These are phyloP conservation scores for Dicentrarchus labrax DNA, from an alignment of 2,113 vertebrate genomes.

Conservation along the genomic window DNA sequence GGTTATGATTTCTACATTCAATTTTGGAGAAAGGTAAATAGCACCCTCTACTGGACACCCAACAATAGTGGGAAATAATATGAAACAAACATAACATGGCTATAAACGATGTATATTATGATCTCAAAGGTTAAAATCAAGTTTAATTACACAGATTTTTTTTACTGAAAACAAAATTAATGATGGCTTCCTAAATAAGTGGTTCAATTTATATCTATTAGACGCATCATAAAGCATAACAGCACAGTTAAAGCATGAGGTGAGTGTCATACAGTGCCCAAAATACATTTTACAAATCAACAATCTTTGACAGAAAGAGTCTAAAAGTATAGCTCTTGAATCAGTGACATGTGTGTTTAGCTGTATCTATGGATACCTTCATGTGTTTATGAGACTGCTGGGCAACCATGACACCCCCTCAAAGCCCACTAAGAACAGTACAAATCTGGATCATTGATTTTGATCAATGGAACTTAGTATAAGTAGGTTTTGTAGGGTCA, in stretches of 20 bases:
- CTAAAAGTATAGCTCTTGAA: not conserved
- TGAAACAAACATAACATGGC: not conserved
- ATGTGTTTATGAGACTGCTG: constrained; percentile 28
- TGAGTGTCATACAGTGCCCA: not conserved
- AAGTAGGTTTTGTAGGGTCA: not conserved
- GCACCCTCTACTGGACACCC: constrained; percentile 58
- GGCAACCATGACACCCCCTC: not conserved
- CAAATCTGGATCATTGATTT: no score
- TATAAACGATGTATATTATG: not conserved
- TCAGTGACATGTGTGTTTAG: not conserved
- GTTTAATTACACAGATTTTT: not conserved
- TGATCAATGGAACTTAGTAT: not conserved
- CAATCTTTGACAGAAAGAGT: not conserved
- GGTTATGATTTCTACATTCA: not conserved
- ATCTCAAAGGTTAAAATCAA: not conserved
- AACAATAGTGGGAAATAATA: not conserved
- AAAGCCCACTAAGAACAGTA: not conserved
- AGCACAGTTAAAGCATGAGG: not conserved
- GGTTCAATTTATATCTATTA: not conserved
- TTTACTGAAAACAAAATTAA: not conserved
- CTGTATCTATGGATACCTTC: constrained; percentile 32
- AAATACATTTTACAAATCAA: not conserved
- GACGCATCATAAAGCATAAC: not conserved
- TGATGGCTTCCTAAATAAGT: not conserved
- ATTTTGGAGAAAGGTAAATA: not conserved